Percentiles rank a stretch among this genome's conserved stretches.
phyloP scores from a whole-genome alignment of 2,797 vertebrate genomes.

The Octomys mimax region DNA sequence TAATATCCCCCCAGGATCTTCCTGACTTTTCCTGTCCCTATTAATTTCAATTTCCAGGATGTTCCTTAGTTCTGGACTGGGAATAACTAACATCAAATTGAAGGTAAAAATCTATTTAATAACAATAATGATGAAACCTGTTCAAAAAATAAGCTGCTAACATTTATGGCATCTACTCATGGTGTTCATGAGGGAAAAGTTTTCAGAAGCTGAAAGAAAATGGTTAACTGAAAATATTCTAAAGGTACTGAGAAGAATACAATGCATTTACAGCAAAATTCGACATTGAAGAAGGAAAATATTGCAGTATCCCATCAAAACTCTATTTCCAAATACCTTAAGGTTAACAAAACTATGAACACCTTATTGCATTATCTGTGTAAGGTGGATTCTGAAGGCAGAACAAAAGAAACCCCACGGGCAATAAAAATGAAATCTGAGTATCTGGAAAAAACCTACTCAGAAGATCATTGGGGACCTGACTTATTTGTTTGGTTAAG shows the following conservation, averaged over 20 bases:
- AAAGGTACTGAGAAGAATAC: neutral
- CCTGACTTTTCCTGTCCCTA: neutral
- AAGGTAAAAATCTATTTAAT: neutral
- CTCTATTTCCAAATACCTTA: constrained; percentile 51
- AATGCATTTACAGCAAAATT: constrained; percentile 1
- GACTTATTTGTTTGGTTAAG: constrained; percentile 61
- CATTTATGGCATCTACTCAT: constrained; percentile 15
- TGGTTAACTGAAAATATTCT: constrained; percentile 19
- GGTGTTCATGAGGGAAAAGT: neutral
- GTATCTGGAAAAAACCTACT: constrained; percentile 63
- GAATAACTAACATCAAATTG: neutral
- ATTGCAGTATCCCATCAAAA: constrained; percentile 24
- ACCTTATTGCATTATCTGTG: constrained; percentile 19
- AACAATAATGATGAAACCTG: neutral
- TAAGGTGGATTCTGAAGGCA: constrained; percentile 43
- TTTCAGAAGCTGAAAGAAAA: constrained; percentile 38
- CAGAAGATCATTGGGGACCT: neutral
- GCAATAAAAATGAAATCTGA: constrained; percentile 70
- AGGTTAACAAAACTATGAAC: constrained; percentile 55
- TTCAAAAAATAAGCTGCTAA: constrained; percentile 14
- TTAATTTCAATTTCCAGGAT: neutral
- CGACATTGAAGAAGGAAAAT: constrained; percentile 57
- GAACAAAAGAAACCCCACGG: constrained; percentile 61
- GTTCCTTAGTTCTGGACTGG: neutral
- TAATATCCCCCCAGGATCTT: neutral